phyloP scores from a whole-genome alignment of 2,113 vertebrate genomes.

The Fukomys damarensis region DNA sequence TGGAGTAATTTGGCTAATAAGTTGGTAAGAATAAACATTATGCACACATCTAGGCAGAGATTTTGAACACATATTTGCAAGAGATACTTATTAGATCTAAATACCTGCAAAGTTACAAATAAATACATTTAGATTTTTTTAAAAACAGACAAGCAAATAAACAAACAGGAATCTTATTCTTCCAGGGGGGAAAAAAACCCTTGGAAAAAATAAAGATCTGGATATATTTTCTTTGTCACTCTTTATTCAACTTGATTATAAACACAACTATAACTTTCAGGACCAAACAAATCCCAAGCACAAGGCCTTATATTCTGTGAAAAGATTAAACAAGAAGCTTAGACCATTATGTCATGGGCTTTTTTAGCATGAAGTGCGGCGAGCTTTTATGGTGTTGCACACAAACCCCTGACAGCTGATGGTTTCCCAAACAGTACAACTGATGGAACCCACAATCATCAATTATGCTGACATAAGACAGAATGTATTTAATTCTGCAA shows the following conservation, averaged over 20 bases:
- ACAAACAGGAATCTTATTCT: slow-evolving; percentile 54
- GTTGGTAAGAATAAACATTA: slow-evolving; percentile 17
- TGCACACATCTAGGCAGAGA: background rate
- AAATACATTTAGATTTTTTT: slow-evolving; percentile 42
- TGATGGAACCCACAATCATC: background rate
- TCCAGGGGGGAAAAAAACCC: slow-evolving; percentile 52
- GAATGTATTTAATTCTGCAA: slow-evolving; percentile 17
- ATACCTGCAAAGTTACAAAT: slow-evolving; percentile 54
- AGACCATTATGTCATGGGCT: slow-evolving; percentile 16
- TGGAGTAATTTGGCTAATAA: background rate
- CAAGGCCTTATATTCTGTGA: slow-evolving; percentile 60
- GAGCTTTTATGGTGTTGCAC: background rate
- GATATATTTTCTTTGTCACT: slow-evolving; percentile 55
- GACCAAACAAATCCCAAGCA: slow-evolving; percentile 62
- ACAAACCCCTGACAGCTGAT: background rate
- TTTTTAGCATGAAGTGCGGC: background rate
- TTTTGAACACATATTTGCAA: slow-evolving; percentile 53
- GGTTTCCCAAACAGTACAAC: background rate
- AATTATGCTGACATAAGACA: background rate
- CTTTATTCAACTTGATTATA: slow-evolving; percentile 52
- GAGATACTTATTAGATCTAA: slow-evolving; percentile 53
- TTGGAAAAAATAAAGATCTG: background rate
- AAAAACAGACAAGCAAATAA: background rate
- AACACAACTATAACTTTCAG: slow-evolving; percentile 34
- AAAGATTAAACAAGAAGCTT: slow-evolving; percentile 38